phyloP scores from a whole-genome alignment of 1,140 invertebrate species.

The Lucilia sericata region DNA sequence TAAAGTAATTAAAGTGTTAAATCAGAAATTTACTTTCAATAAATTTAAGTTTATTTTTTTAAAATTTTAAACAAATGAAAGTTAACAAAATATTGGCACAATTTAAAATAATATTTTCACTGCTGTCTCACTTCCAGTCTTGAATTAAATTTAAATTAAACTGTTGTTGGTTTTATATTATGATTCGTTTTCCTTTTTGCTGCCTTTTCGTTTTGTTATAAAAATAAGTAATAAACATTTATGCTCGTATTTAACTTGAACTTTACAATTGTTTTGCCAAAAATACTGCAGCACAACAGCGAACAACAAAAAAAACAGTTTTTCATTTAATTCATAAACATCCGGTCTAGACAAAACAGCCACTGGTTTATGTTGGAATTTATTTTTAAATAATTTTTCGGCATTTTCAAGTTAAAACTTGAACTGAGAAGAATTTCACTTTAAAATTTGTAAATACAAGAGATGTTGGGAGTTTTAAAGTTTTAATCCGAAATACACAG shows the following conservation, averaged over 20 bases:
- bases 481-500: no score
- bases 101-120: background rate
- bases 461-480: no score
- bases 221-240: background rate
- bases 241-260: background rate
- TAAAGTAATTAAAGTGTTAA: no score
- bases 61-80: no score
- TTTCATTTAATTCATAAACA: constrained; percentile 28
- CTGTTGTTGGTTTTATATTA: background rate
- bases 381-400: background rate
- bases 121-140: background rate
- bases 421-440: no score
- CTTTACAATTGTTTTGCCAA: constrained; percentile 3
- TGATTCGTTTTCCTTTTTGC: background rate
- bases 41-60: no score
- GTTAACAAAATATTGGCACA: background rate
- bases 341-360: constrained; percentile 7
- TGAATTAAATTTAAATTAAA: background rate
- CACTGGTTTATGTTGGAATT: constrained; percentile 2
- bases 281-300: background rate
- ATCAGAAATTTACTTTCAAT: no score
- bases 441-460: no score
- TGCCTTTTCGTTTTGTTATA: background rate
- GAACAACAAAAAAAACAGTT: background rate
- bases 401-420: background rate